phyloP scores from a whole-genome alignment of 2,797 vertebrate genomes.

The Rallus crepitans region DNA sequence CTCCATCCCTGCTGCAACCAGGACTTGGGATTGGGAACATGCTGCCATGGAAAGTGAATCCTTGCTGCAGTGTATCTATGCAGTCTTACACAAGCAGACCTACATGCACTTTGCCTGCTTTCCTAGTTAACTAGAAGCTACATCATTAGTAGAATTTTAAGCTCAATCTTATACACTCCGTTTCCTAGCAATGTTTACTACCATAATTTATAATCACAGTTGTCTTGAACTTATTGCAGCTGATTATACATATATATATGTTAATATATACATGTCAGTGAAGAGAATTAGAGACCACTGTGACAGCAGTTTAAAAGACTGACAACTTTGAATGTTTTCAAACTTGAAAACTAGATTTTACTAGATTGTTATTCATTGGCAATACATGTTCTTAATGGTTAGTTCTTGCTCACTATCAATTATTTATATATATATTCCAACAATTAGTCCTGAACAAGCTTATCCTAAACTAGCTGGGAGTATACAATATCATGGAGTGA shows the following conservation, averaged over 20 bases:
- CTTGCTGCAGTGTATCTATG: neutral
- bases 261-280: neutral
- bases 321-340: neutral
- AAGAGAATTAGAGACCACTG: neutral
- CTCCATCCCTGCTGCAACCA: no score
- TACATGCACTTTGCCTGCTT: neutral
- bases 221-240: neutral
- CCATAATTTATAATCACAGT: neutral
- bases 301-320: neutral
- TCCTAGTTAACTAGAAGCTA: neutral
- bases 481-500: neutral
- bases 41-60: neutral
- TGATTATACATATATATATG: neutral
- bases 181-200: neutral
- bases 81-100: neutral
- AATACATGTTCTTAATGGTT: neutral
- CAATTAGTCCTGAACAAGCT: neutral
- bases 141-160: neutral
- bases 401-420: neutral
- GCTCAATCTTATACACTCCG: rapidly evolving
- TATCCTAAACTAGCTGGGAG: neutral
- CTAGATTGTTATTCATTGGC: neutral
- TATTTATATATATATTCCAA: neutral
- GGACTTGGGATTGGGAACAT: neutral
- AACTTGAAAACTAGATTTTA: neutral